Conservation (phyloP, 2,113 vertebrate species). For the Galbula dea region DNA sequence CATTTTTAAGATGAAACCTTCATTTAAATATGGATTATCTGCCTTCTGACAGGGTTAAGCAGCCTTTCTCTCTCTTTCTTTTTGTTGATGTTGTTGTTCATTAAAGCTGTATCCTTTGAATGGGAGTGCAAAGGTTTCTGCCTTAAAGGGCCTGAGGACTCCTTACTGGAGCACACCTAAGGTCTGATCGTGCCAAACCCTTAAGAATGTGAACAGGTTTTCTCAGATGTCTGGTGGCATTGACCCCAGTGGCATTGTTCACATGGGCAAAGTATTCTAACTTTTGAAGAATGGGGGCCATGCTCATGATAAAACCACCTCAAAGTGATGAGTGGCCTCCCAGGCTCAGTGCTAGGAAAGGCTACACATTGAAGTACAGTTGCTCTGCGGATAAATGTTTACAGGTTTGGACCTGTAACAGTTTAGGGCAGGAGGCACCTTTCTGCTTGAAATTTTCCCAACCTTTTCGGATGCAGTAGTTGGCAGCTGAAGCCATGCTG, state of each 20-base stretch:
- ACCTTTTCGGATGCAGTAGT: background rate
- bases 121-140: slow-evolving; percentile 8
- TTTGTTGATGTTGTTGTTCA: slow-evolving; percentile 24
- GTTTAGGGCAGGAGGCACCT: background rate
- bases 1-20: slow-evolving; percentile 61
- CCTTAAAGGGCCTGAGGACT: background rate
- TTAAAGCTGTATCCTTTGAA: slow-evolving; percentile 42
- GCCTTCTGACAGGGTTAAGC: slow-evolving; percentile 42
- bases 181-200: background rate
- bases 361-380: background rate
- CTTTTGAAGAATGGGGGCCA: background rate
- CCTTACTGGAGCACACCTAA: background rate
- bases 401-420: background rate
- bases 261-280: background rate
- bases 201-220: background rate
- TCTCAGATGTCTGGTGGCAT: background rate
- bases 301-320: background rate
- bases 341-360: background rate
- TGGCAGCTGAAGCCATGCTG: slow-evolving; percentile 1
- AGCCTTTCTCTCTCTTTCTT: slow-evolving; percentile 13
- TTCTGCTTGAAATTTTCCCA: background rate
- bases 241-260: background rate
- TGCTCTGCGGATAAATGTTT: background rate
- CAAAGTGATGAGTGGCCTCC: background rate
- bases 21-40: slow-evolving; percentile 61